phyloP scores from a whole-genome alignment of 23 tunicate genomes.

The Trididemnum miniatum region DNA sequence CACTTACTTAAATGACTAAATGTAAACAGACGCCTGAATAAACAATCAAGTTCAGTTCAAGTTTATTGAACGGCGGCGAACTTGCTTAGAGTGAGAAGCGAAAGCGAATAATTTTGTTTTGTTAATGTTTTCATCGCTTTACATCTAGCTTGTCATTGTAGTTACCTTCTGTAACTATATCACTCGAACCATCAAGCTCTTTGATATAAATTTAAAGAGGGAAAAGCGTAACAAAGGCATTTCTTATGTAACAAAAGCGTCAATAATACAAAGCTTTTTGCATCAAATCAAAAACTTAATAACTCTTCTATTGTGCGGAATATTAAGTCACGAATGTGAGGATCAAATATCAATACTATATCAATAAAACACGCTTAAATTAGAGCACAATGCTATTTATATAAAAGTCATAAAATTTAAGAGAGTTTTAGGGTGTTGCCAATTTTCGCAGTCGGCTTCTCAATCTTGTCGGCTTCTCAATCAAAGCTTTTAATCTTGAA shows the following conservation, averaged over 20 bases:
- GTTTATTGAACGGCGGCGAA: not conserved
- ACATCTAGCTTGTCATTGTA: not conserved
- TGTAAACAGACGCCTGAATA: not conserved
- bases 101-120: not conserved
- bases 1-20: too few species aligned
- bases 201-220: not conserved
- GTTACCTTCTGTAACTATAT: not conserved
- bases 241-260: not conserved
- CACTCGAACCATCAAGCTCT: not conserved
- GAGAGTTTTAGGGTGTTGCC: too few species aligned
- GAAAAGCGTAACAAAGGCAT: slow-evolving; percentile 8
- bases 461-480: too few species aligned
- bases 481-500: too few species aligned
- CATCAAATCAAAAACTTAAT: too few species aligned
- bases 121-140: not conserved
- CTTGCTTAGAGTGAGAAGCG: not conserved
- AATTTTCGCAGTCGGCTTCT: too few species aligned
- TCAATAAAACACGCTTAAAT: too few species aligned
- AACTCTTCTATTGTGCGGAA: too few species aligned
- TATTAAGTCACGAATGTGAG: too few species aligned
- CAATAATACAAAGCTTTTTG: not conserved
- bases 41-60: not conserved
- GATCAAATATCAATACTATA: too few species aligned
- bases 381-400: too few species aligned
- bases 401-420: too few species aligned